phyloP scores from a whole-genome alignment of 2,113 vertebrate species.

The Siniperca chuatsi region DNA sequence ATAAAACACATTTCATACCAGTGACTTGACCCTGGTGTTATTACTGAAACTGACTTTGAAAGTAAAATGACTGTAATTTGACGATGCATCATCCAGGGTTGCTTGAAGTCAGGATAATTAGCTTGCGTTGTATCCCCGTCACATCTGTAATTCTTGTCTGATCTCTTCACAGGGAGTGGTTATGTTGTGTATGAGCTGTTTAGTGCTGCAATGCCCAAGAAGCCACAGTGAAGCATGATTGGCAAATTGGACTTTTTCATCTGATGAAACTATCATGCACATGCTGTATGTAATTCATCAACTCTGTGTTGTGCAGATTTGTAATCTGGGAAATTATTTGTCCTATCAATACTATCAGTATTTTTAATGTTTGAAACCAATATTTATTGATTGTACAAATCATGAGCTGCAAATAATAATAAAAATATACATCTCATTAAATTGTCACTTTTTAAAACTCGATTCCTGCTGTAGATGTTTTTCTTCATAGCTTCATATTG shows the following conservation, averaged over 20 bases:
- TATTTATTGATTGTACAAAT: slow-evolving; percentile 82
- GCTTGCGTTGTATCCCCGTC: background rate
- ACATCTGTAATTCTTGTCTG: slow-evolving; percentile 8
- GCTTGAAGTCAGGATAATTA: slow-evolving; percentile 24
- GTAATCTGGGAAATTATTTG: slow-evolving; percentile 39
- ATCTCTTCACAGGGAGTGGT: slow-evolving; percentile 79
- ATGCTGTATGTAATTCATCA: slow-evolving; percentile 1
- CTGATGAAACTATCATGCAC: background rate
- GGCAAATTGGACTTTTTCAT: background rate
- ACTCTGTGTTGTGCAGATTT: slow-evolving; percentile 61
- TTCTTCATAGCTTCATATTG: too few relatives aligned
- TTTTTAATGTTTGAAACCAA: slow-evolving; percentile 77
- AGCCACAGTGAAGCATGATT: slow-evolving; percentile 75
- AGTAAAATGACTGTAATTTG: slow-evolving; percentile 40
- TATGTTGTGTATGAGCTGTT: slow-evolving; percentile 83
- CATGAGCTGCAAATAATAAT: slow-evolving; percentile 79
- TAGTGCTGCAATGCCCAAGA: slow-evolving; percentile 84
- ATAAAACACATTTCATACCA: slow-evolving; percentile 14
- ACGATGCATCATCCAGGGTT: background rate
- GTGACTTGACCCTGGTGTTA: background rate
- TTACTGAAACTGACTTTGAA: slow-evolving; percentile 13
- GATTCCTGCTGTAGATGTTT: background rate
- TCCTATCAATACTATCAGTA: slow-evolving; percentile 62
- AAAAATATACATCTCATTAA: slow-evolving; percentile 70
- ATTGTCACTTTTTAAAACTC: slow-evolving; percentile 4